Evolutionary conservation across 2,113 vertebrate species (phyloP), one percentile per base, ranked within the genome.

Genomic region (Varanus salvator): DNA sequence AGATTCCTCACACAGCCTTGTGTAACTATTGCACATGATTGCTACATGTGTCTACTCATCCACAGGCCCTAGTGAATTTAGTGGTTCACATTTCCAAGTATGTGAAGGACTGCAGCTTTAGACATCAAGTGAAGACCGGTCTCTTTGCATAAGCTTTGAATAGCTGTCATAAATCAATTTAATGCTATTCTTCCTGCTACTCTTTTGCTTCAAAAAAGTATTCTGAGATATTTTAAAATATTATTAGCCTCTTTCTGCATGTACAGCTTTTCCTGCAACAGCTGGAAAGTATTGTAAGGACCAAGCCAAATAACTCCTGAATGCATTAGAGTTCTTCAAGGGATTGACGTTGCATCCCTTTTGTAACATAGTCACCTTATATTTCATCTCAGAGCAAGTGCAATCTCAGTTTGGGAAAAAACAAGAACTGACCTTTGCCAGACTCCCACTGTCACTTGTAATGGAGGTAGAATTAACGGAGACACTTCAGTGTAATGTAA

Each of bases 381-480:
- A 52, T 66, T 89, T 68, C 64, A 83, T 83, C 50, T 54, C 6
- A 25, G 19, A 77, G 31, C 60, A 77, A 76, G 3, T 52, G 15
- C 34, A 60, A 23, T 76, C 29, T 69, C 48, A 57, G 27, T 29
- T 75, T n/a, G 48, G 21, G 44, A 80, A n/a, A 44, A 29, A 23
- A 74, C 54, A 54, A 54, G 60, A 48, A 6, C 11, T 57, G 69
- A 68, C 48, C 88, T 91, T 77, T 89, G 31, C 69, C 50, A 76
- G 84, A 44, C 64, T 80, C 31, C 50, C 52, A 5, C 78, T 76
- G 57, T 76, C 74, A 76, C 54, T 76, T 71, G 57, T 86, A 92
- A 69, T 76, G 64, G 57, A 71, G 71, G 52, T 21, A 75, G 68
- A 68, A 80, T 88, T 75, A 85, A 84, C 48, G 21, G 54, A 88